Percentiles rank a stretch among this genome's conserved stretches.
Evolutionary conservation across 2,797 vertebrate species (phyloP).

Genomic region (Manis javanica): DNA sequence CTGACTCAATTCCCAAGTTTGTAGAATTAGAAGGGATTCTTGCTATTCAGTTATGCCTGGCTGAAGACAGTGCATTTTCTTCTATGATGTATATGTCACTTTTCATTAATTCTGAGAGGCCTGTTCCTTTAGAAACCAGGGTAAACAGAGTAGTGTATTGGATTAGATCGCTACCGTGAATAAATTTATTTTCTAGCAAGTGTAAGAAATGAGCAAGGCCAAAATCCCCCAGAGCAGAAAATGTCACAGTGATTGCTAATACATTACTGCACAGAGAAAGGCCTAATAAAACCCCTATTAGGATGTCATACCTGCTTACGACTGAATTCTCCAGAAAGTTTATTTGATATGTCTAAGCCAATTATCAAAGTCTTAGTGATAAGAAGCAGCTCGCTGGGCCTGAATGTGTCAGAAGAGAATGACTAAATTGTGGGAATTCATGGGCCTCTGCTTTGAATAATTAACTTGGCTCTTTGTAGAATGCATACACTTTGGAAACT

Average conservation of each 20-base stretch:
- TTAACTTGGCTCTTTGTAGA: slow-evolving; percentile 89
- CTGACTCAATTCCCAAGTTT: slow-evolving; percentile 63
- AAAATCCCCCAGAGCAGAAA: slow-evolving; percentile 91
- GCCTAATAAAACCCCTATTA: slow-evolving; percentile 94
- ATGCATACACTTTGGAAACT: slow-evolving; percentile 86
- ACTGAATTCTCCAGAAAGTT: slow-evolving; percentile 92
- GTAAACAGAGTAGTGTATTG: slow-evolving; percentile 88
- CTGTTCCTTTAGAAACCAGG: slow-evolving; percentile 85
- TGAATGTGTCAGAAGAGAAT: slow-evolving; percentile 89
- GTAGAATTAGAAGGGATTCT: slow-evolving; percentile 70
- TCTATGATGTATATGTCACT: slow-evolving; percentile 87
- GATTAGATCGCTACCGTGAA: slow-evolving; percentile 89
- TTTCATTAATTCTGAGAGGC: slow-evolving; percentile 88
- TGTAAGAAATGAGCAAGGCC: slow-evolving; percentile 86
- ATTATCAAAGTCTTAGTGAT: slow-evolving; percentile 94
- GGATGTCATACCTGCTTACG: slow-evolving; percentile 95
- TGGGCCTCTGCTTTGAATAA: slow-evolving; percentile 91
- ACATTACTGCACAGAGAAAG: slow-evolving; percentile 89
- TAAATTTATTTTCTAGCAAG: slow-evolving; percentile 89
- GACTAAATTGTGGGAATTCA: slow-evolving; percentile 90
- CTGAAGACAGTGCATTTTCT: slow-evolving; percentile 85
- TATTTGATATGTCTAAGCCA: slow-evolving; percentile 93
- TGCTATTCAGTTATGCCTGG: slow-evolving; percentile 78
- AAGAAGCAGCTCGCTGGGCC: slow-evolving; percentile 90
- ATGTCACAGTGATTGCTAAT: slow-evolving; percentile 93